These are phyloP conservation scores for Araneus ventricosus DNA, from an alignment of 1,140 invertebrate genomes.

Conservation along the genomic window DNA sequence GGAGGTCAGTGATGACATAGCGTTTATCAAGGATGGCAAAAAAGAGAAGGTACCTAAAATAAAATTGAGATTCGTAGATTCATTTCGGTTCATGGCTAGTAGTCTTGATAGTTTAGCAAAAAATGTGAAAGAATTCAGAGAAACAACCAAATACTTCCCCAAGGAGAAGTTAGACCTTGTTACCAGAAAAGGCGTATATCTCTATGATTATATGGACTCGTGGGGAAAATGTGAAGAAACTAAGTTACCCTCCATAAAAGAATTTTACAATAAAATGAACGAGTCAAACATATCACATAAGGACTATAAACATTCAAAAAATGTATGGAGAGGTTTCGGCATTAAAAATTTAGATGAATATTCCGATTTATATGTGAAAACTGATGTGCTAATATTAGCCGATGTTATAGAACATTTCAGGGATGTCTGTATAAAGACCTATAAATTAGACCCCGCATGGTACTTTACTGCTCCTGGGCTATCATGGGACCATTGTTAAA, in stretches of 20 bases:
- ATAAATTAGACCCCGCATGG: constrained; percentile 76
- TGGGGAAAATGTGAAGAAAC: constrained; percentile 76
- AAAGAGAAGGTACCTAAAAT: neutral
- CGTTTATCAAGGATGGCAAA: too few relatives aligned
- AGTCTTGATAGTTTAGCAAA: neutral
- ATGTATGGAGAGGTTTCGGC: constrained; percentile 77
- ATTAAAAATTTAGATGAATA: constrained; percentile 79
- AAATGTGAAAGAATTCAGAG: neutral
- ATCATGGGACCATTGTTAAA: constrained; percentile 36
- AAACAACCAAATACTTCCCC: neutral
- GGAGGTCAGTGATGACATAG: neutral
- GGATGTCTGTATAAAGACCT: constrained; percentile 70
- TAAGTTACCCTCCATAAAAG: constrained; percentile 62
- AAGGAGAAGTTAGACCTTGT: neutral
- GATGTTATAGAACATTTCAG: constrained; percentile 82
- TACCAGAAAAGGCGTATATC: constrained; percentile 75
- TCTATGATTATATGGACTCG: constrained; percentile 76
- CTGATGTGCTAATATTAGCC: constrained; percentile 79
- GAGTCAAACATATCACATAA: neutral
- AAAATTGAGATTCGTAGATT: neutral
- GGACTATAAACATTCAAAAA: constrained; percentile 43
- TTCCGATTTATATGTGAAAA: constrained; percentile 80
- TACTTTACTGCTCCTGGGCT: constrained; percentile 77
- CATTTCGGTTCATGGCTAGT: neutral
- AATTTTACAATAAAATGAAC: constrained; percentile 27